Evolutionary conservation across 2,888 invertebrate species (phyloP), one percentile per base, ranked within the genome.

Genomic region (Eubasilissa splendida): DNA sequence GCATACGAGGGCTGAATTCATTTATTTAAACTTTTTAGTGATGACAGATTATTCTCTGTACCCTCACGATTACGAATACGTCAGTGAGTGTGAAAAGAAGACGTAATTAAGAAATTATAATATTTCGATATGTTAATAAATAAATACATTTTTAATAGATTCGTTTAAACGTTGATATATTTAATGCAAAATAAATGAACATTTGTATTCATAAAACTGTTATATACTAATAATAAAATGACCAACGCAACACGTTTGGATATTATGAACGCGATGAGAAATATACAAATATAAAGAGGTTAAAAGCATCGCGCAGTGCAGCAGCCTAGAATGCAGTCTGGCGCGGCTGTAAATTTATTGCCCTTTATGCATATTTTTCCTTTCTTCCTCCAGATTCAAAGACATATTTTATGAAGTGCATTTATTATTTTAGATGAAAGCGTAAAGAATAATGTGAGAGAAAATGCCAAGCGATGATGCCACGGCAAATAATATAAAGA

Each of bases 381-480:
- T n/a, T 66, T 66, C 68, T 68, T 50, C n/a, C n/a, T 4, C n/a
- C 68, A 42, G 68, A 68, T 68, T 68, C 68, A 68, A 68, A 68
- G 68, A 68, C 68, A 68, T 66, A 14, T 68, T 42, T 68, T 68
- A 68, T 68, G 68, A 68, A 50, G 68, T 68, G 68, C 14, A 52
- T 42, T 12, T 63, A 33, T 63, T 63, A 63, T 63, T 63, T 63
- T 63, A 33, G 63, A 42, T 42, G 42, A 42, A 42, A 42, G 42
- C 42, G 42, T 42, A 42, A 42, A 42, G 42, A 42, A 42, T 42
- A 42, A 42, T 42, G 42, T 7, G 42, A 42, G 42, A 42, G 42
- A 42, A 7, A 42, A 42, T 42, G 42, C 4, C 42, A 42, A 42
- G 42, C 42, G 2, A 7, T 42, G 42, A 4, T 2, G 3, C 42